A percentile compares a stretch with the other conserved stretches of the same genome.
Conservation (phyloP, 2,888 invertebrate species). For the Diaprepes abbreviatus region DNA sequence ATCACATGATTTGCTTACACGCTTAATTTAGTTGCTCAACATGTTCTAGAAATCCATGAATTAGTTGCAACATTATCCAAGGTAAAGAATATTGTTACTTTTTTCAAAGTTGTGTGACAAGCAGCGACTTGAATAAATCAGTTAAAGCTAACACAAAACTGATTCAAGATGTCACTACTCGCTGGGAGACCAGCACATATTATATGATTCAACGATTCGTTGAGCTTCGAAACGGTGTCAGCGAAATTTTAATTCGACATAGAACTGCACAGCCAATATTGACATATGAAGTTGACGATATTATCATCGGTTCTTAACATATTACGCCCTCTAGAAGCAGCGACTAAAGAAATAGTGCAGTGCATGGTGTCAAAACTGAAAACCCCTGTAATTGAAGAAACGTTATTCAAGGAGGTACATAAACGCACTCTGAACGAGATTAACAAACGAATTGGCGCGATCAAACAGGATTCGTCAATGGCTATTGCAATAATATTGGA, state of each 20-base stretch:
- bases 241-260: constrained; percentile 8
- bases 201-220: constrained; percentile 59
- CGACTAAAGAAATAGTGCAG: constrained; percentile 58
- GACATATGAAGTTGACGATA: constrained; percentile 53
- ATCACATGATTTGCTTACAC: constrained; percentile 12
- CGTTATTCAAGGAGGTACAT: background rate
- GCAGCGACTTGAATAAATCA: background rate
- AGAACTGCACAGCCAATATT: constrained; percentile 57
- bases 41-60: background rate
- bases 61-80: background rate
- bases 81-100: background rate
- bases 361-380: background rate
- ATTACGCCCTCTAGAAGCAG: constrained; percentile 58
- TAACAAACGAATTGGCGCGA: constrained; percentile 1
- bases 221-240: constrained; percentile 49
- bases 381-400: background rate
- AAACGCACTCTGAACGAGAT: background rate
- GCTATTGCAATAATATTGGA: constrained; percentile 12
- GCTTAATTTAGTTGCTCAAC: constrained; percentile 18
- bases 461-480: constrained; percentile 2
- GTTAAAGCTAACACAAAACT: constrained; percentile 37
- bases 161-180: constrained; percentile 56
- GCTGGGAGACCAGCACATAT: constrained; percentile 56
- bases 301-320: constrained; percentile 54
- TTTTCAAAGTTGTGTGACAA: background rate